Evolutionary conservation across 2,888 invertebrate genomes (phyloP).

Genomic region (Mesoligia furuncula): DNA sequence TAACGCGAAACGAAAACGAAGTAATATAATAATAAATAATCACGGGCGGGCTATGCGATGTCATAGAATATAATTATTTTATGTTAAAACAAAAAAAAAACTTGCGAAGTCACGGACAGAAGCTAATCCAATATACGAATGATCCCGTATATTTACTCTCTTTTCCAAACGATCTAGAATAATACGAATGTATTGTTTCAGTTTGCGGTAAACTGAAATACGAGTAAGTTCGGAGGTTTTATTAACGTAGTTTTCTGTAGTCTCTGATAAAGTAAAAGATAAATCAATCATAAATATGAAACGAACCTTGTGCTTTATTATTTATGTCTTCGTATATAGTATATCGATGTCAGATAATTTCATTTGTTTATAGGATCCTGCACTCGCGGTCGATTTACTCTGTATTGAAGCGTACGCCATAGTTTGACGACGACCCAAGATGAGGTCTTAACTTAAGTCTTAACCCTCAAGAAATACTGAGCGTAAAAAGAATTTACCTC

Average conservation of each 20-base stretch:
- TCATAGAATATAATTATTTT: background rate
- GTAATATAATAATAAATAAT: too few species aligned
- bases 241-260: slow-evolving; percentile 12
- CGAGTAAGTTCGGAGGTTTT: slow-evolving; percentile 10
- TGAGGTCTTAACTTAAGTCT: slow-evolving; percentile 28
- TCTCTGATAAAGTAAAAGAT: slow-evolving; percentile 27
- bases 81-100: background rate
- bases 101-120: background rate
- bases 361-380: slow-evolving; percentile 44
- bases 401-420: slow-evolving; percentile 47
- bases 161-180: slow-evolving; percentile 11
- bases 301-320: slow-evolving; percentile 12
- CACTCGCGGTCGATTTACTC: slow-evolving; percentile 40
- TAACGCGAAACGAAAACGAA: background rate
- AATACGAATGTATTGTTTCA: slow-evolving; percentile 24
- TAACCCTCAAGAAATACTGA: slow-evolving; percentile 58
- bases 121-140: background rate
- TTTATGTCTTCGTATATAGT: slow-evolving; percentile 11
- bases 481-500: slow-evolving; percentile 53
- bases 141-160: background rate
- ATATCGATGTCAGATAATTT: slow-evolving; percentile 46
- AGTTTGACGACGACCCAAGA: slow-evolving; percentile 52
- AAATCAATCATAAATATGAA: slow-evolving; percentile 21
- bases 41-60: background rate
- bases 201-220: slow-evolving; percentile 16